Conservation (phyloP, 2,113 vertebrate genomes). For the Istiophorus platypterus region DNA sequence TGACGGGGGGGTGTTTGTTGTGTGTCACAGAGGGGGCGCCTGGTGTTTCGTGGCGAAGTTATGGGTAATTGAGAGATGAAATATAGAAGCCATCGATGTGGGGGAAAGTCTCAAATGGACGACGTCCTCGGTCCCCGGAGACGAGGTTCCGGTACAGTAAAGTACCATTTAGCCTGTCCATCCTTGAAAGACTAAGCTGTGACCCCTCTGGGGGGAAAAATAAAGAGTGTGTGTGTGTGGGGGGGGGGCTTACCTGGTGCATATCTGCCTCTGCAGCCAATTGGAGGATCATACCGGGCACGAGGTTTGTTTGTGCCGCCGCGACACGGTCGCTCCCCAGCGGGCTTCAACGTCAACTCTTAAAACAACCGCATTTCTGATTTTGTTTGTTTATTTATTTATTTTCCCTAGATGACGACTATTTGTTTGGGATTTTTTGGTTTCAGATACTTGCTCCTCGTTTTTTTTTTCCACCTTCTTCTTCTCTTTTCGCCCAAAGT, state of each 20-base stretch:
- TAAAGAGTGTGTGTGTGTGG: too few species aligned
- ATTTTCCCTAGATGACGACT: too few species aligned
- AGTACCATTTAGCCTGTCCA: slow-evolving; percentile 74
- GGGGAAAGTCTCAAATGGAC: slow-evolving; percentile 49
- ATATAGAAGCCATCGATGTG: slow-evolving; percentile 57
- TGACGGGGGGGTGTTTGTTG: slow-evolving; percentile 23
- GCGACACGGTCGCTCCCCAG: not conserved
- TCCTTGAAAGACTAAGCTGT: slow-evolving; percentile 72
- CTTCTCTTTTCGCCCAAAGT: not conserved
- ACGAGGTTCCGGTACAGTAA: slow-evolving; percentile 54
- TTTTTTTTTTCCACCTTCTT: not conserved
- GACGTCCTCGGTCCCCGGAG: slow-evolving; percentile 53
- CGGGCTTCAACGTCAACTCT: slow-evolving; percentile 10
- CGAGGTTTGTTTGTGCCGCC: not conserved
- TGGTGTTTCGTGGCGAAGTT: slow-evolving; percentile 51
- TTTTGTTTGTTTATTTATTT: too few species aligned
- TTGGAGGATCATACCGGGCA: slow-evolving; percentile 31
- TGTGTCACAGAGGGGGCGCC: slow-evolving; percentile 56
- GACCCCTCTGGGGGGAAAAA: slow-evolving; percentile 56
- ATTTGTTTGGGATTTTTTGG: not conserved
- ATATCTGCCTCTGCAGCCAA: slow-evolving; percentile 26
- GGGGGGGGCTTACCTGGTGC: slow-evolving; percentile 56
- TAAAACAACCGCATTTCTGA: not conserved
- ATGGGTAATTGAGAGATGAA: slow-evolving; percentile 70
- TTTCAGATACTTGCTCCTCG: not conserved